phyloP scores from a whole-genome alignment of 2,888 invertebrate genomes.

The Lamellibrachia satsuma region DNA sequence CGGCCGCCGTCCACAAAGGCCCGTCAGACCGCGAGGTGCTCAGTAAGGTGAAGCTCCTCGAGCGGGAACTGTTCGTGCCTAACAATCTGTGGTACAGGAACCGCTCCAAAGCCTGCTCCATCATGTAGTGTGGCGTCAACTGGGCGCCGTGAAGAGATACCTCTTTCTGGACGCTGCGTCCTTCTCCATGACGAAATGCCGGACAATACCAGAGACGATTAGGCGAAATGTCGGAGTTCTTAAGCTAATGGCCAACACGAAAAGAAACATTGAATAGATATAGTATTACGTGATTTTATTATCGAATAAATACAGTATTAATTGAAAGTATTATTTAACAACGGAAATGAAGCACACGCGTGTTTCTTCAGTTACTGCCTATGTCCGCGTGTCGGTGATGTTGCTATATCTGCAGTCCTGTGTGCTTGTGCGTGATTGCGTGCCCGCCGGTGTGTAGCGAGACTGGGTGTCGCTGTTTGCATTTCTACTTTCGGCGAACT shows the following conservation, averaged over 20 bases:
- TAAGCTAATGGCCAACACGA: neutral
- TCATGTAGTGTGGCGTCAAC: slow-evolving; percentile 45
- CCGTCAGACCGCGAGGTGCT: slow-evolving; percentile 52
- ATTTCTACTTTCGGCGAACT: neutral
- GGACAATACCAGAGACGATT: neutral
- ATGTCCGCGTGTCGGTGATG: neutral
- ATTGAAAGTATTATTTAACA: neutral
- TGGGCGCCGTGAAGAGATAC: neutral
- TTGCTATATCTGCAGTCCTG: slow-evolving; percentile 4
- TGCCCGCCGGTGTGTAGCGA: neutral
- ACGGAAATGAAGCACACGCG: neutral
- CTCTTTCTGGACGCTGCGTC: neutral
- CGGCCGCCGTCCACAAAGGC: slow-evolving; percentile 44
- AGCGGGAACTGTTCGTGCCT: slow-evolving; percentile 50
- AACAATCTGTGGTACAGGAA: slow-evolving; percentile 51
- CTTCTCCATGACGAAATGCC: neutral
- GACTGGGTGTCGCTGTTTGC: neutral
- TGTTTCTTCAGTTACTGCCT: neutral
- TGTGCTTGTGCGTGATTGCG: neutral
- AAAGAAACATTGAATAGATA: neutral
- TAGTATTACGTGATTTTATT: neutral
- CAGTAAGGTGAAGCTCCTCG: slow-evolving; percentile 49
- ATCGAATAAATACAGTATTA: slow-evolving; percentile 6
- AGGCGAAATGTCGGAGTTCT: neutral
- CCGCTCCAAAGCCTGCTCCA: slow-evolving; percentile 49